phyloP scores from a whole-genome alignment of 2,888 invertebrate genomes.

The Sinhomidia bicolor region DNA sequence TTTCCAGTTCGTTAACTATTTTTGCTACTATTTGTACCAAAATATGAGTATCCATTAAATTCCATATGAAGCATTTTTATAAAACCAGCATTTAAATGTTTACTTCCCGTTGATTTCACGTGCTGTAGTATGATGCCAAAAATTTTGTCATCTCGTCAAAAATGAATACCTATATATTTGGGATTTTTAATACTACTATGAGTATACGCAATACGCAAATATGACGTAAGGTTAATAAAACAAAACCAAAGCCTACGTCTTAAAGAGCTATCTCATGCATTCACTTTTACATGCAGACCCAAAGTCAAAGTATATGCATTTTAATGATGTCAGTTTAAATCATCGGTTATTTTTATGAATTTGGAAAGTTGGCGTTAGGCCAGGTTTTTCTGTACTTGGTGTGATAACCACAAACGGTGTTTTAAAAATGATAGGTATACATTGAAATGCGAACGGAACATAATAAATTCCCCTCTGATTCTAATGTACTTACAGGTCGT shows the following conservation, averaged over 20 bases:
- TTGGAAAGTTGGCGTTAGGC: constrained; percentile 33
- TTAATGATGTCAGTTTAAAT: constrained; percentile 1
- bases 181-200: too few relatives aligned
- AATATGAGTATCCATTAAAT: too few relatives aligned
- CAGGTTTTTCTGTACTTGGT: not conserved
- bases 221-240: too few relatives aligned
- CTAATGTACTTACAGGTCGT: not conserved
- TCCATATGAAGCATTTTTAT: too few relatives aligned
- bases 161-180: not conserved
- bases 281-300: not conserved
- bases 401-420: not conserved
- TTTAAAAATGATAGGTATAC: not conserved
- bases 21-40: too few relatives aligned
- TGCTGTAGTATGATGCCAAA: not conserved
- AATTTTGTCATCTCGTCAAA: not conserved
- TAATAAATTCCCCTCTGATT: not conserved
- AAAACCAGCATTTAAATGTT: too few relatives aligned
- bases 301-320: not conserved
- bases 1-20: too few relatives aligned
- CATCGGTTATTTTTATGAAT: constrained; percentile 55
- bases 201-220: too few relatives aligned
- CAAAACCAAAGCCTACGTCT: too few relatives aligned
- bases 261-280: too few relatives aligned
- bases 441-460: not conserved
- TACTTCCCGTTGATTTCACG: not conserved